A percentile compares a stretch with the other conserved stretches of the same genome.
Conservation (phyloP, 2,113 vertebrate genomes). For the Gracilinanus agilis region DNA sequence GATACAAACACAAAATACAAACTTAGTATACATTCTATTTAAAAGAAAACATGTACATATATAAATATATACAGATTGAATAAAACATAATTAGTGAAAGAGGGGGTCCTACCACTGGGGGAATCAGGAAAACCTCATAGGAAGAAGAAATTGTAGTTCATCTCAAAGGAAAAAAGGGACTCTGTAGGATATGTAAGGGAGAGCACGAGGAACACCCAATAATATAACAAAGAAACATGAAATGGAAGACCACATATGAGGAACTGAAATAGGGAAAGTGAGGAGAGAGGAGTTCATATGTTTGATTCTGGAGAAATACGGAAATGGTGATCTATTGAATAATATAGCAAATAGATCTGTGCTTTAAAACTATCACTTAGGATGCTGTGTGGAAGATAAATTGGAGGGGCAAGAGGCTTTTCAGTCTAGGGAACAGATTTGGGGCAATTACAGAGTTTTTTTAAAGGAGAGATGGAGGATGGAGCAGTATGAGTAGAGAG, state of each 20-base stretch:
- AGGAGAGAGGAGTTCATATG: background rate
- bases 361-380: constrained; percentile 9
- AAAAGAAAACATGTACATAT: background rate
- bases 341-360: background rate
- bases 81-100: background rate
- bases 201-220: background rate
- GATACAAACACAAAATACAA: background rate
- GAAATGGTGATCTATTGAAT: background rate
- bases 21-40: background rate
- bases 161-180: background rate
- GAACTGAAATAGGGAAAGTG: constrained; percentile 5
- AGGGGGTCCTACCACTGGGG: background rate
- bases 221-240: background rate
- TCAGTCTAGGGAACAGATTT: background rate
- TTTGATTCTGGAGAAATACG: background rate
- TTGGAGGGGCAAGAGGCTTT: background rate
- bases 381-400: background rate
- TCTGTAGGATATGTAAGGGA: background rate
- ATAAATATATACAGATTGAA: background rate
- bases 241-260: background rate
- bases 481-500: background rate
- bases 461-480: background rate
- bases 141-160: background rate
- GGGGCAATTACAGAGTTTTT: background rate
- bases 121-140: background rate